Conservation (phyloP, 2,888 invertebrate species). For the Chrysomela aeneicollis region DNA sequence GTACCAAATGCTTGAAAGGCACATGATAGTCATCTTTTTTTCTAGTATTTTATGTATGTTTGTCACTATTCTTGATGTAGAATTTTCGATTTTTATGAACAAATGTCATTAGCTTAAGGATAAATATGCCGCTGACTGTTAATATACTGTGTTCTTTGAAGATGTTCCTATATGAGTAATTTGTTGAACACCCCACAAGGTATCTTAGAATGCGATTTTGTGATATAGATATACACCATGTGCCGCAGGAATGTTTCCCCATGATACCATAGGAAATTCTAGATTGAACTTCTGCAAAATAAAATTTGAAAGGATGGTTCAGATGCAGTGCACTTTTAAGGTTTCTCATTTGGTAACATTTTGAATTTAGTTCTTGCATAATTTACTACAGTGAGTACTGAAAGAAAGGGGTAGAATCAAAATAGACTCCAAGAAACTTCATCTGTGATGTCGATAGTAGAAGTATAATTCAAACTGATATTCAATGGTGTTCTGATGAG, state of each 20-base stretch:
- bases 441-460: neutral
- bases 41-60: no score
- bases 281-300: no score
- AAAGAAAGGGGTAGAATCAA: neutral
- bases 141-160: conserved; percentile 13
- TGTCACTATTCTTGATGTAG: no score
- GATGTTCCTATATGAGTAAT: conserved; percentile 3
- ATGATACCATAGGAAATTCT: no score
- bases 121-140: conserved; percentile 7
- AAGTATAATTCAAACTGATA: neutral
- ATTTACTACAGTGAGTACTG: neutral
- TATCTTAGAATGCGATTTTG: no score
- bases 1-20: conserved; percentile 5
- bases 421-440: neutral
- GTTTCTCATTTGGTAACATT: conserved; percentile 10
- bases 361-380: neutral
- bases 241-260: no score
- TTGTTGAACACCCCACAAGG: no score
- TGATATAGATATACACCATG: no score
- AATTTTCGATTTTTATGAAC: no score
- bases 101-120: no score
- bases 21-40: conserved; percentile 4
- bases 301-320: no score
- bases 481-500: neutral
- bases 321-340: no score